Evolutionary conservation across 2,888 invertebrate genomes (phyloP), one percentile per base, ranked within the genome.

Genomic region (Tetanocera ferruginea): DNA sequence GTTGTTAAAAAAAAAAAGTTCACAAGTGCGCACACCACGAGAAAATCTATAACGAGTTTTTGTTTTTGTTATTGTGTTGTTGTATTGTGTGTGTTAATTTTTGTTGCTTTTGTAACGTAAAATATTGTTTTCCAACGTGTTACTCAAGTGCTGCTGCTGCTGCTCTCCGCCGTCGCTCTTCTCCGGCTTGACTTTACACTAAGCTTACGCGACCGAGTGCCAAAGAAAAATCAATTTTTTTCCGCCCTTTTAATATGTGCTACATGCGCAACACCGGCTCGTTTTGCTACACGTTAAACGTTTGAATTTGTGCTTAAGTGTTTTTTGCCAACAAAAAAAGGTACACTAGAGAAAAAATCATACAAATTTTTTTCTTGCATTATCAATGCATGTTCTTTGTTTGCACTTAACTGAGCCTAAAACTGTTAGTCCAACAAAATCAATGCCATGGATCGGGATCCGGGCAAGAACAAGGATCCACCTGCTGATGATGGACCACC

Each of bases 161-260:
- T 37, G 43, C 25, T 60, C 19, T 19, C 28, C 3, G 23, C 11
- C 49, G 37, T 62, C 19, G 57, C 57, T 23, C 57, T n/a, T 4
- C 3, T 23, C 23, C 57, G 17, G 19, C 34, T 17, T 73, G 70
- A 55, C 52, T 55, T 23, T 25, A 25, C 19, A 11, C n/a, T n/a
- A n/a, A n/a, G n/a, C 43, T 23, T 34, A 1, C 19, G 67, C 28
- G 52, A 25, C 62, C 83, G 86, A 84, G 84, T 86, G 86, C 43
- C 43, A 14, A n/a, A 85, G 86, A 87, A 87, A 87, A 87, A 87
- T 87, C 86, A 86, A 87, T 86, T 87, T 82, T n/a, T 83, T 80
- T 82, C 37, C 43, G 25, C 19, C 57, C 31, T 37, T 28, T 66
- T 23, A n/a, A n/a, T n/a, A n/a, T 66, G 67, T n/a, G 67, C 43